phyloP scores from a whole-genome alignment of 2,888 invertebrate species.

The Oscheius sp. region DNA sequence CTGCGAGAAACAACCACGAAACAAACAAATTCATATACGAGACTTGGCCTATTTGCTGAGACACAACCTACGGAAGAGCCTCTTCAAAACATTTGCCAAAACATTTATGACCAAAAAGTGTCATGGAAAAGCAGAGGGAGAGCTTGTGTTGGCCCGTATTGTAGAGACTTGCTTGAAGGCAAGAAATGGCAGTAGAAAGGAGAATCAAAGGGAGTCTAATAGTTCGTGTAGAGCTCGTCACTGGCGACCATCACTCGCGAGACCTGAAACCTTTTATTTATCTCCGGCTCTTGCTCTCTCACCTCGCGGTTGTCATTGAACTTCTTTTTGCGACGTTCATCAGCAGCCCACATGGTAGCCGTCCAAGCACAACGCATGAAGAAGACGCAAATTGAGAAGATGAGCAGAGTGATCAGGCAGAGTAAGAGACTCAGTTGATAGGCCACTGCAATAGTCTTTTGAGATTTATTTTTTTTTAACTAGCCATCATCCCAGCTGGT shows the following conservation, averaged over 20 bases:
- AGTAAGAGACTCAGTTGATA: slow-evolving; percentile 17
- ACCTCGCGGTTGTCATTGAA: background rate
- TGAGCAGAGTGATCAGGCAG: slow-evolving; percentile 6
- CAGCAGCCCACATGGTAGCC: slow-evolving; percentile 12
- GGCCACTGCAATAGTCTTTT: slow-evolving; percentile 9
- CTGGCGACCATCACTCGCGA: slow-evolving; percentile 27
- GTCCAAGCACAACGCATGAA: slow-evolving; percentile 20
- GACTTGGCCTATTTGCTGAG: background rate
- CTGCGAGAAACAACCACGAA: slow-evolving; percentile 23
- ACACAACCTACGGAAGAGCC: background rate
- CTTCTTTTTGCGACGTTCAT: slow-evolving; percentile 1
- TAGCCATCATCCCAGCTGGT: slow-evolving; percentile 22
- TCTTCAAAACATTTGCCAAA: background rate
- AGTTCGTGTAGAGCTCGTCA: slow-evolving; percentile 30
- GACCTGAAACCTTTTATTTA: background rate
- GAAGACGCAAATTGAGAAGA: slow-evolving; percentile 13
- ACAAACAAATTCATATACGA: slow-evolving; percentile 17
- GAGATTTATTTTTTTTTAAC: background rate
- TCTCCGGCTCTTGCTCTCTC: background rate
- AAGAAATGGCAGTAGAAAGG: slow-evolving; percentile 17
- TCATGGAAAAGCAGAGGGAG: slow-evolving; percentile 6
- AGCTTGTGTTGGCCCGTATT: slow-evolving; percentile 10
- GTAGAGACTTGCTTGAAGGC: background rate
- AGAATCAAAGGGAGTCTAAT: background rate
- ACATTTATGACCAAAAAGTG: background rate